These are phyloP conservation scores for Heterocephalus glaber DNA, from an alignment of 2,113 vertebrate species.

Conservation along the genomic window DNA sequence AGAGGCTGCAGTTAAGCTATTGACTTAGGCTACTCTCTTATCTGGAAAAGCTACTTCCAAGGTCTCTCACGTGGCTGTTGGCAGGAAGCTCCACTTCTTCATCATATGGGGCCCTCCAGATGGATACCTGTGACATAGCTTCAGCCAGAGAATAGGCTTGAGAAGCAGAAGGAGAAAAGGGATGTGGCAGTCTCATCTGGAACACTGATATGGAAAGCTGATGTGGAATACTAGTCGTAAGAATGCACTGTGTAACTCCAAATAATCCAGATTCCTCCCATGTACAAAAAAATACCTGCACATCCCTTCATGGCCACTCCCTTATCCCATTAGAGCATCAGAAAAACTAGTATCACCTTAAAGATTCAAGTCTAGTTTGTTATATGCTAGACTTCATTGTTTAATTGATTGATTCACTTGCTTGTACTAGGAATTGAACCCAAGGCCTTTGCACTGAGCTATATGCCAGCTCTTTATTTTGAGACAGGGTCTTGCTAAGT, in stretches of 20 bases:
- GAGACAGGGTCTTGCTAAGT: not conserved
- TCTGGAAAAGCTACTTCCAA: not conserved
- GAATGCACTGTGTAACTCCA: not conserved
- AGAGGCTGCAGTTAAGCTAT: not conserved
- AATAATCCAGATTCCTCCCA: not conserved
- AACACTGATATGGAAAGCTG: not conserved
- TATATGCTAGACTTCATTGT: not conserved
- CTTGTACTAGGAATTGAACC: not conserved
- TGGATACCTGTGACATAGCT: not conserved
- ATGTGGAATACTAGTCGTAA: not conserved
- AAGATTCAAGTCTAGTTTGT: not conserved
- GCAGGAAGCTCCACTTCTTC: not conserved
- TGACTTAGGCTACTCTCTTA: not conserved
- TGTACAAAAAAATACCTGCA: not conserved
- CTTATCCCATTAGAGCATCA: not conserved
- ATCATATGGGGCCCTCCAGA: too few relatives aligned
- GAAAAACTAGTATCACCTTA: not conserved
- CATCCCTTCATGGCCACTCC: rapidly evolving
- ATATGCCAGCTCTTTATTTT: not conserved
- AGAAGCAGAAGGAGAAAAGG: not conserved
- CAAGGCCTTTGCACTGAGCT: not conserved
- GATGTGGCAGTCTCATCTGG: not conserved
- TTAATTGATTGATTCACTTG: not conserved
- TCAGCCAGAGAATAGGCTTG: not conserved
- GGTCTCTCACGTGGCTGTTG: not conserved